Evolutionary conservation across 1,140 invertebrate species (phyloP).

Genomic region (Aphelenchoides avenae): DNA sequence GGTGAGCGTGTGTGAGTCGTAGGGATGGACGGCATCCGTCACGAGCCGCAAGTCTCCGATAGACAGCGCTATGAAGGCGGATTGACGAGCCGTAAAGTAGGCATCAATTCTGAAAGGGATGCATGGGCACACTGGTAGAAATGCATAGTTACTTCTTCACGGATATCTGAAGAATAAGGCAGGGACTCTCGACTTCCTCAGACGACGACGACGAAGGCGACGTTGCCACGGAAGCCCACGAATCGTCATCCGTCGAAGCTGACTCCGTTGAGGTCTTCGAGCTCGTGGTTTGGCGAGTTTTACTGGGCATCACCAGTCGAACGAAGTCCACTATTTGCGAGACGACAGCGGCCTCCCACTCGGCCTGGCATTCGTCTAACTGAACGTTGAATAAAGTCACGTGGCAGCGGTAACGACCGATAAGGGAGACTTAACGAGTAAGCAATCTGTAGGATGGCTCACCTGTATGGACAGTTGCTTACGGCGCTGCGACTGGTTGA

Average conservation of each 20-base stretch:
- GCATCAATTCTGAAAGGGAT: constrained; percentile 12
- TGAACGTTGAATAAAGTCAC: constrained; percentile 23
- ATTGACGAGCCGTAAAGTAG: constrained; percentile 33
- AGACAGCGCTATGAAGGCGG: constrained; percentile 30
- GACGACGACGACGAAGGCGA: neutral
- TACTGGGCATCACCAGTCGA: neutral
- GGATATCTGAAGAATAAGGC: constrained; percentile 27
- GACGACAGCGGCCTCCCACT: constrained; percentile 38
- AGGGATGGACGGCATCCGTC: neutral
- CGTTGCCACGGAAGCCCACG: neutral
- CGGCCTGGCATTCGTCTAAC: constrained; percentile 44
- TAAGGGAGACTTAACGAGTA: too few relatives aligned
- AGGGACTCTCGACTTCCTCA: too few relatives aligned
- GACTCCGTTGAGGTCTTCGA: constrained; percentile 3
- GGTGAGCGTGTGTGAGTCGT: neutral
- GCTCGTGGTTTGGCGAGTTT: neutral
- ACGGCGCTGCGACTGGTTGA: constrained; percentile 14
- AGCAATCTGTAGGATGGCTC: too few relatives aligned
- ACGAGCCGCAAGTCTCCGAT: constrained; percentile 10
- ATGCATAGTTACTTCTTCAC: constrained; percentile 8
- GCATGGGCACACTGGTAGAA: constrained; percentile 5
- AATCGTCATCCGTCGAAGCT: too few relatives aligned
- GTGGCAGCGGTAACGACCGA: too few relatives aligned
- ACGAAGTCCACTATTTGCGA: constrained; percentile 28
- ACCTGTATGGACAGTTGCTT: too few relatives aligned